phyloP scores from a whole-genome alignment of 2,113 vertebrate genomes.

The Phyllostomus discolor region DNA sequence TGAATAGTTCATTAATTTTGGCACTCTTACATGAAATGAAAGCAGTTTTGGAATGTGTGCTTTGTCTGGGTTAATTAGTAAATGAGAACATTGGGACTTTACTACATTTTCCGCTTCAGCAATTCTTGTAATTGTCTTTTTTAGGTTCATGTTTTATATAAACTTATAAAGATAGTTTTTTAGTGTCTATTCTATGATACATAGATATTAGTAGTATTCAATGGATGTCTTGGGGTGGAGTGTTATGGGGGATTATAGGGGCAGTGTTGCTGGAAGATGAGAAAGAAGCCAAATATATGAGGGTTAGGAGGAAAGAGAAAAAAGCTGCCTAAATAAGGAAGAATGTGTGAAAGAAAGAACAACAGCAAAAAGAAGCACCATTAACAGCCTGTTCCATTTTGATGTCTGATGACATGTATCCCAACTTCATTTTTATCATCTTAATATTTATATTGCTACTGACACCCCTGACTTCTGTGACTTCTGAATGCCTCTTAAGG shows the following conservation, averaged over 20 bases:
- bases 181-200: not conserved
- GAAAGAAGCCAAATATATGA: not conserved
- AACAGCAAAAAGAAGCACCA: not conserved
- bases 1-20: constrained; percentile 55
- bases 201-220: not conserved
- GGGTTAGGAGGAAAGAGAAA: not conserved
- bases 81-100: not conserved
- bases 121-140: constrained; percentile 31
- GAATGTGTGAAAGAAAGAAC: not conserved
- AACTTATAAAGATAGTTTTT: not conserved
- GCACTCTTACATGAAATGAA: constrained; percentile 32
- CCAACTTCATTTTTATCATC: not conserved
- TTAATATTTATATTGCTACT: not conserved
- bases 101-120: not conserved
- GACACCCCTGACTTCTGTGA: not conserved
- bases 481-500: not conserved
- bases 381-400: not conserved
- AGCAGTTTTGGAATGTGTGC: constrained; percentile 19
- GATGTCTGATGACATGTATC: not conserved
- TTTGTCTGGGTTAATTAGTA: constrained; percentile 57
- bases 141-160: not conserved
- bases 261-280: not conserved
- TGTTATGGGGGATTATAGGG: not conserved
- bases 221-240: not conserved
- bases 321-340: not conserved